Evolutionary conservation across 2,113 vertebrate genomes (phyloP), one percentile per base, ranked within the genome.

Genomic region (Nothocercus julius): DNA sequence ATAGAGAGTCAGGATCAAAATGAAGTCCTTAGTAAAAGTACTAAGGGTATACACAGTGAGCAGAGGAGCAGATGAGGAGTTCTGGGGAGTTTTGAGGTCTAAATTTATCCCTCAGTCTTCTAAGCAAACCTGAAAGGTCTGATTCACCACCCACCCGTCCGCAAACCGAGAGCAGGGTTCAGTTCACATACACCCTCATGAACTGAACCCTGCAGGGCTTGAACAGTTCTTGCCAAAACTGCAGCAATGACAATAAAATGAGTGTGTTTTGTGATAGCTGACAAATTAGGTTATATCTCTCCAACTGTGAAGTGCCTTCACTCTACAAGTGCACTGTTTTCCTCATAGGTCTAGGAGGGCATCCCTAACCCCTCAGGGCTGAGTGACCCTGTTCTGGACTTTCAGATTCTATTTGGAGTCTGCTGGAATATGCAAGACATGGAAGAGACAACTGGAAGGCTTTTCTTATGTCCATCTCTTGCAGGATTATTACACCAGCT

Each of bases 121-220:
- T 92, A 92, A 96, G 85, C 80, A 92, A 82, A 96, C 82, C 72
- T 96, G 93, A 96, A 94, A 94, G 80, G 87, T 94, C 91, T 94
- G 72, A 78, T 91, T 96, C 90, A 92, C 87, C 92, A 93, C 88
- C 80, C 94, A 92, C 72, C 80, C 73, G 87, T 94, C 68, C 47
- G 88, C 56, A 94, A 59, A 82, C 92, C 56, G 54, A 93, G 85
- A 90, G 63, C 56, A 95, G 51, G 79, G 90, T 90, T 96, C 80
- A 85, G 76, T 93, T 94, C 92, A 82, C 93, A 85, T 51, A 83
- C 47, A 86, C 36, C 88, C 79, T 88, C 80, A 74, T 81, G 93
- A 97, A 92, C 68, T 75, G 81, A 96, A 93, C 92, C 89, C 92
- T 94, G 91, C 87, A 92, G 89, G 85, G 95, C 68, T 85, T 95